Conservation (phyloP, 2,797 vertebrate genomes). For the Orestias chungarensis region DNA sequence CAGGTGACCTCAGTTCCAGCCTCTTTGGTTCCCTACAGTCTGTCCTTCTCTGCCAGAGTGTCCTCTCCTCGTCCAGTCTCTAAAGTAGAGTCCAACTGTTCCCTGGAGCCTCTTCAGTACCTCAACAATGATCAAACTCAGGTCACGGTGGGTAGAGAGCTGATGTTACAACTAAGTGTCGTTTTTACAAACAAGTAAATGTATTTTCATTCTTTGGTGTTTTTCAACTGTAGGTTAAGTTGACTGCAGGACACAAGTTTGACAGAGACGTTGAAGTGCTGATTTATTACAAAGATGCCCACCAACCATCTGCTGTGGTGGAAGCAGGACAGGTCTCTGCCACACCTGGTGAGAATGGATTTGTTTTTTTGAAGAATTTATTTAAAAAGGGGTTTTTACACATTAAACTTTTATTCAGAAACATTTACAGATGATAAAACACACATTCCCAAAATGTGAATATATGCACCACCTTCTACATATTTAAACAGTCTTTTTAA, state of each 20-base stretch:
- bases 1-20: conserved; percentile 33
- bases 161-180: neutral
- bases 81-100: neutral
- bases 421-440: no score
- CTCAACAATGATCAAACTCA: neutral
- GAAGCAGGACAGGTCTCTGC: conserved; percentile 73
- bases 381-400: no score
- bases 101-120: neutral
- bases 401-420: no score
- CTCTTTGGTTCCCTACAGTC: conserved; percentile 78
- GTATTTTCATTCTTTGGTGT: neutral
- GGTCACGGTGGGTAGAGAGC: neutral
- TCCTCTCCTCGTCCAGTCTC: conserved; percentile 13
- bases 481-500: no score
- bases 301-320: conserved; percentile 80
- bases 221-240: neutral
- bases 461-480: no score
- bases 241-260: conserved; percentile 73
- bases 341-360: conserved; percentile 68
- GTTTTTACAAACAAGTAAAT: neutral
- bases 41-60: conserved; percentile 75
- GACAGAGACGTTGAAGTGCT: conserved; percentile 84
- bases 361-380: no score
- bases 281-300: conserved; percentile 82
- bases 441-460: no score